Evolutionary conservation across 2,888 invertebrate species (phyloP).

Genomic region (Stenoptilia bipunctidactyla): DNA sequence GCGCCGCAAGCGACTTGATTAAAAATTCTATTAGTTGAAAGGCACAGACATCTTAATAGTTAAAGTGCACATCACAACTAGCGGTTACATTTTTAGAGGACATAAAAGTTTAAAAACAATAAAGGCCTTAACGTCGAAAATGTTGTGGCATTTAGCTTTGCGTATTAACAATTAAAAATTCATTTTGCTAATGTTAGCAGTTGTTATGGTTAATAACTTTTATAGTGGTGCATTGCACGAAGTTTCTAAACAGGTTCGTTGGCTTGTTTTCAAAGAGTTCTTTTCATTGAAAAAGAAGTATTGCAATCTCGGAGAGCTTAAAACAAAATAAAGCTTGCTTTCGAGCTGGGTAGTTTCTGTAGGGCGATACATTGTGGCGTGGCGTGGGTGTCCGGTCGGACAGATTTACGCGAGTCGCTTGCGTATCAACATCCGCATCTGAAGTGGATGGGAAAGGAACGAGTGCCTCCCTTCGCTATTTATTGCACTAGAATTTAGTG

Average conservation of each 20-base stretch:
- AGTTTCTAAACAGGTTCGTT: no score
- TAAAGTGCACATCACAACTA: conserved; percentile 46
- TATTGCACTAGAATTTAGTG: conserved; percentile 6
- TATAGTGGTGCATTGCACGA: conserved; percentile 12
- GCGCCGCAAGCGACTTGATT: conserved; percentile 63
- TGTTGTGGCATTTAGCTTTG: neutral
- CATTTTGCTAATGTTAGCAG: neutral
- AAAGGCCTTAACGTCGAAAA: neutral
- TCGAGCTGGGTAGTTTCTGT: no score
- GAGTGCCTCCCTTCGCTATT: no score
- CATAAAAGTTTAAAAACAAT: conserved; percentile 1
- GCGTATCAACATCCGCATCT: conserved; percentile 35
- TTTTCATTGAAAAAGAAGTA: no score
- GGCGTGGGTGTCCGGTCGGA: conserved; percentile 21
- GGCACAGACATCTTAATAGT: conserved; percentile 60
- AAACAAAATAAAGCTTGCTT: no score
- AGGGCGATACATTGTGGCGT: conserved; percentile 15
- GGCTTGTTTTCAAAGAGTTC: no score
- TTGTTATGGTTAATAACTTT: neutral
- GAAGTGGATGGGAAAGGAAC: conserved; percentile 16
- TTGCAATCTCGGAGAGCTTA: no score
- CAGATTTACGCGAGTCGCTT: conserved; percentile 45
- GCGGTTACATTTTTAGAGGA: conserved; percentile 18
- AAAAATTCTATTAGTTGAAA: conserved; percentile 71
- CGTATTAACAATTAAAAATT: neutral